Conservation (phyloP, 2,797 vertebrate genomes). For the Tympanoctomys barrerae region DNA sequence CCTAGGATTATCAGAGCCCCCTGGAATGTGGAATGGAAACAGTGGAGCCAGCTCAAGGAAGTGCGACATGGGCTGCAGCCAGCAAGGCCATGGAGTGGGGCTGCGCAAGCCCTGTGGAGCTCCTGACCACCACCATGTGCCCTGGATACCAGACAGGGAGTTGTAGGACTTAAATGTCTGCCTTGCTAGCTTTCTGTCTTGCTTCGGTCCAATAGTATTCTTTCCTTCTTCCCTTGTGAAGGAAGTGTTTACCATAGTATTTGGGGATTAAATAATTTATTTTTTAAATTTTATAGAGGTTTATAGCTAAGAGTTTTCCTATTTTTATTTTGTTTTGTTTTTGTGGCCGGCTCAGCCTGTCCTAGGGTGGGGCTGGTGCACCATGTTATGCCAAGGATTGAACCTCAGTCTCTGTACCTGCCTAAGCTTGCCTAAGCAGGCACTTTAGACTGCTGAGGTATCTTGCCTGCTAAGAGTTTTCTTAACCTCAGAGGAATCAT, state of each 20-base stretch:
- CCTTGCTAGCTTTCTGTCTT: not conserved
- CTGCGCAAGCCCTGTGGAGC: not conserved
- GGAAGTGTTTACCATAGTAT: not conserved
- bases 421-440: too few relatives aligned
- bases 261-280: not conserved
- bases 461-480: not conserved
- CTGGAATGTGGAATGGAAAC: not conserved
- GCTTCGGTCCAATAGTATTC: not conserved
- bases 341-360: too few relatives aligned
- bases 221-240: not conserved
- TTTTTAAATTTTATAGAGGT: not conserved
- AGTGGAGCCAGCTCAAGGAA: not conserved
- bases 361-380: too few relatives aligned
- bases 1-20: not conserved
- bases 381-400: too few relatives aligned
- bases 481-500: not conserved
- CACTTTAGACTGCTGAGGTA: too few relatives aligned
- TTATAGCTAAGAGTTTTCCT: not conserved
- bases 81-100: not conserved
- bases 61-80: not conserved
- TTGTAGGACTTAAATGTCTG: not conserved
- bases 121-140: too few relatives aligned
- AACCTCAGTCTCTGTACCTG: too few relatives aligned
- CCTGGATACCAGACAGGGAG: not conserved
- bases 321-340: not conserved